Evolutionary conservation across 2,113 vertebrate species (phyloP).

Genomic region (Alethe diademata): DNA sequence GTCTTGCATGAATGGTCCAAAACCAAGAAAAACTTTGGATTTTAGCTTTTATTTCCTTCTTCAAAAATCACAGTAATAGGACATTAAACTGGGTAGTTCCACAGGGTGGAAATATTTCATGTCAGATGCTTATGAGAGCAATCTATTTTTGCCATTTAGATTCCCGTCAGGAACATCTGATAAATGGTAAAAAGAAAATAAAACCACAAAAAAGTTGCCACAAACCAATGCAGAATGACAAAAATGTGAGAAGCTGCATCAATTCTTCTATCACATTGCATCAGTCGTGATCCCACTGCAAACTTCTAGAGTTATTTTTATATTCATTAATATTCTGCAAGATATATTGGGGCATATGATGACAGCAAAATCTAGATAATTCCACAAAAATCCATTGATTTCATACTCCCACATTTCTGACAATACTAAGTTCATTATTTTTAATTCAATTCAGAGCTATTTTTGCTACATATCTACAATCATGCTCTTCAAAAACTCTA

Average conservation of each 20-base stretch:
- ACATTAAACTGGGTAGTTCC: not conserved
- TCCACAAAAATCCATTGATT: not conserved
- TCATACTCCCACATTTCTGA: not conserved
- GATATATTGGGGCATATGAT: not conserved
- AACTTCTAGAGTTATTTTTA: not conserved
- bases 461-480: conserved; percentile 16
- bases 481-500: not conserved
- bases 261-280: not conserved
- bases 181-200: not conserved
- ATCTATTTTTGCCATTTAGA: not conserved
- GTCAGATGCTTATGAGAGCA: not conserved
- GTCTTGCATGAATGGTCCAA: not conserved
- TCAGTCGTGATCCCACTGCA: not conserved
- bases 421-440: not conserved
- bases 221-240: not conserved
- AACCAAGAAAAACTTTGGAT: not conserved
- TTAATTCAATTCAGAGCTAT: conserved; percentile 20
- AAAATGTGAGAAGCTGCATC: not conserved
- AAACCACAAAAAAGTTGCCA: not conserved
- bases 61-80: not conserved
- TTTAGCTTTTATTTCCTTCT: not conserved
- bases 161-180: not conserved
- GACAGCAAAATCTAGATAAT: not conserved
- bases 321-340: not conserved
- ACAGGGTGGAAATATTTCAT: not conserved